phyloP scores from a whole-genome alignment of 2,113 vertebrate genomes.

The Crypturellus undulatus region DNA sequence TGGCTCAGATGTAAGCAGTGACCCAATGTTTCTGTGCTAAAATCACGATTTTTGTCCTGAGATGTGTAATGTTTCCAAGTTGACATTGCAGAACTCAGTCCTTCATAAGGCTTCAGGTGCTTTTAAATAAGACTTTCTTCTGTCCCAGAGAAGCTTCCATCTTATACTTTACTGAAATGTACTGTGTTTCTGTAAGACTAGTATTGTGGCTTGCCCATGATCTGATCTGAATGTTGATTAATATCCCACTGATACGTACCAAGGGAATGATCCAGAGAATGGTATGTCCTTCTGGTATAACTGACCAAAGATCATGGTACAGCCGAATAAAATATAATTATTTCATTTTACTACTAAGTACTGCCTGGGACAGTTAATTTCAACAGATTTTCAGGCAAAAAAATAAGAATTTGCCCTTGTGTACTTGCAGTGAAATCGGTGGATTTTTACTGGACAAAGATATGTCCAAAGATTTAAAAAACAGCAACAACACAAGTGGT shows the following conservation, averaged over 20 bases:
- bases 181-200: not conserved
- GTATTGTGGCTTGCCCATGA: not conserved
- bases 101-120: not conserved
- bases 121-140: not conserved
- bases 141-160: not conserved
- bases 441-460: not conserved
- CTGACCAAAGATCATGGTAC: constrained; percentile 13
- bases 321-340: not conserved
- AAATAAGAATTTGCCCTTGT: not conserved
- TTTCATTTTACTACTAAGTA: constrained; percentile 28
- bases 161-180: not conserved
- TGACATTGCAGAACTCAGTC: not conserved
- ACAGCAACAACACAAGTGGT: not conserved
- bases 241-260: not conserved
- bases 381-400: constrained; percentile 45
- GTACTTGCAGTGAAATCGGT: not conserved
- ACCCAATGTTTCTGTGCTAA: not conserved
- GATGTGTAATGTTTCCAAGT: not conserved
- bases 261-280: not conserved
- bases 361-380: not conserved
- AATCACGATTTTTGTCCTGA: not conserved
- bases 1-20: not conserved
- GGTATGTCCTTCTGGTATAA: not conserved
- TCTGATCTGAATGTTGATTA: not conserved
- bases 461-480: not conserved